Conservation (phyloP, 2,888 invertebrate genomes). For the Steromphala cineraria region DNA sequence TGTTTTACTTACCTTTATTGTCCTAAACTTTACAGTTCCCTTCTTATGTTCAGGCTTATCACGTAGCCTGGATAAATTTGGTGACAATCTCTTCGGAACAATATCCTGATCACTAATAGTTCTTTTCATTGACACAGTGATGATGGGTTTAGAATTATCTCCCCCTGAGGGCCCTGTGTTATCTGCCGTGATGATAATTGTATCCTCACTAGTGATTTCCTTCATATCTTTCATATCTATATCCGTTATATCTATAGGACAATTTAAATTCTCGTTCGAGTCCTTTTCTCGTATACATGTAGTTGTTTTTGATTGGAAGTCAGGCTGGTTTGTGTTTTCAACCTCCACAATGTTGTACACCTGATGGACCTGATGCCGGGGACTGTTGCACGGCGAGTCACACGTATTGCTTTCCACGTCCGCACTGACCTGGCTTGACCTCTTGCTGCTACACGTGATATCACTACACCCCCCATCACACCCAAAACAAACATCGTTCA, state of each 20-base stretch:
- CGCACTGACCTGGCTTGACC: constrained; percentile 57
- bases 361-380: constrained; percentile 29
- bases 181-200: constrained; percentile 23
- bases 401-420: constrained; percentile 67
- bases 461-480: constrained; percentile 72
- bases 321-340: constrained; percentile 38
- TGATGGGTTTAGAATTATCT: constrained; percentile 14
- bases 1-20: constrained; percentile 35
- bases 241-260: constrained; percentile 42
- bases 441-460: constrained; percentile 65
- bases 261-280: constrained; percentile 67
- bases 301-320: constrained; percentile 54
- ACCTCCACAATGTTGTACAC: constrained; percentile 16
- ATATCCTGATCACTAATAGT: constrained; percentile 40
- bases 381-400: constrained; percentile 57
- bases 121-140: constrained; percentile 37
- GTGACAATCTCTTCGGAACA: constrained; percentile 27
- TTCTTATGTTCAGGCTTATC: constrained; percentile 20
- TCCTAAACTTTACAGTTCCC: constrained; percentile 34
- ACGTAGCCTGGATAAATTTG: constrained; percentile 27
- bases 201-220: constrained; percentile 1
- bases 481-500: constrained; percentile 73
- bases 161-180: constrained; percentile 3
- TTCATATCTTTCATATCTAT: constrained; percentile 22
- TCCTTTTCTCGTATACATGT: constrained; percentile 54